A percentile compares a stretch with the other conserved stretches of the same genome.
phyloP scores from a whole-genome alignment of 2,113 vertebrate genomes.

The Neolamprologus variostigma region DNA sequence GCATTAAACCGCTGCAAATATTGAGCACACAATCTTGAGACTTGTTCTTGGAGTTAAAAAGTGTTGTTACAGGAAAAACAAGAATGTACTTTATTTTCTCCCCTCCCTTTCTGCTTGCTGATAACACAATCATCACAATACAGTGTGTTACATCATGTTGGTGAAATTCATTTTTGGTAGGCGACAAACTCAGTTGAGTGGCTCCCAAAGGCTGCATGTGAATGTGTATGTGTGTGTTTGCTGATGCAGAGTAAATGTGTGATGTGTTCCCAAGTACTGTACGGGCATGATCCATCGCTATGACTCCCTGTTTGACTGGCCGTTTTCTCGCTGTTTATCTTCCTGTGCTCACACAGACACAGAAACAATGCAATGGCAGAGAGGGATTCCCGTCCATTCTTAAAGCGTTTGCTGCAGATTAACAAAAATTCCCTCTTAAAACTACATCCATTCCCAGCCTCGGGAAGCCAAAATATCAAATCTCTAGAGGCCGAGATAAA shows the following conservation, averaged over 20 bases:
- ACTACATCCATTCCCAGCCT: neutral
- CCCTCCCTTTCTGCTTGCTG: neutral
- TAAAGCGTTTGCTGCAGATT: neutral
- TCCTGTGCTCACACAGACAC: neutral
- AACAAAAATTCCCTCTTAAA: neutral
- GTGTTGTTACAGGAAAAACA: neutral
- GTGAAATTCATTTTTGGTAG: neutral
- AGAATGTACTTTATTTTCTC: neutral
- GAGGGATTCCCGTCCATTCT: neutral
- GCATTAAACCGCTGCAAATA: neutral
- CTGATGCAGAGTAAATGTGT: neutral
- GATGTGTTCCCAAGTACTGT: neutral
- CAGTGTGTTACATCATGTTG: neutral
- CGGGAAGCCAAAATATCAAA: conserved; percentile 1
- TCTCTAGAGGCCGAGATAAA: conserved; percentile 13
- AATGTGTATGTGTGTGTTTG: neutral
- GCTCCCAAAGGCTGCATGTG: neutral
- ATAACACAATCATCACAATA: neutral
- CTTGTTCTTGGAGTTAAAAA: neutral
- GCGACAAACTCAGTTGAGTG: neutral
- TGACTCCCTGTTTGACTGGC: neutral
- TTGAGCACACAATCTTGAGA: neutral
- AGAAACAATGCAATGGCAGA: neutral
- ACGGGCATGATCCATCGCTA: neutral
- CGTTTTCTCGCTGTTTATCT: conserved; percentile 4